phyloP scores from a whole-genome alignment of 1,140 invertebrate genomes.

The Neelides sp. region DNA sequence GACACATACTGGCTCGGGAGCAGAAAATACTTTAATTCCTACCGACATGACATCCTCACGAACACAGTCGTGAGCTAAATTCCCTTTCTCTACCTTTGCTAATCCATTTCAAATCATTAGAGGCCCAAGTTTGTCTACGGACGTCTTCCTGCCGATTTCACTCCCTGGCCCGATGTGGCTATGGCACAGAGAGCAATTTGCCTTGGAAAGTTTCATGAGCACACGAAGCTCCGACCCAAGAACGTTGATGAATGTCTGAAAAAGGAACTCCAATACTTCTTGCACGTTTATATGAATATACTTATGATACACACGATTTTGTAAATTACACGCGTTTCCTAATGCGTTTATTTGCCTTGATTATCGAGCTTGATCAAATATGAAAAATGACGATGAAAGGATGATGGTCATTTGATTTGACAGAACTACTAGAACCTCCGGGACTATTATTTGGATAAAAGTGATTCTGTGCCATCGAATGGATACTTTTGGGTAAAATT shows the following conservation, averaged over 20 bases:
- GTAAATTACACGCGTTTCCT: too few relatives aligned
- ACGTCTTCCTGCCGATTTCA: slow-evolving; percentile 17
- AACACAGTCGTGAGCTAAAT: slow-evolving; percentile 6
- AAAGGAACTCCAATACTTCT: too few relatives aligned
- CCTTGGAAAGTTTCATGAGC: slow-evolving; percentile 9
- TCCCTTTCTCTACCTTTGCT: slow-evolving; percentile 4
- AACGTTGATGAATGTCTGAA: slow-evolving; percentile 12
- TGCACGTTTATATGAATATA: too few relatives aligned
- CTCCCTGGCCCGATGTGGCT: slow-evolving; percentile 22
- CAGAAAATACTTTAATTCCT: slow-evolving; percentile 18
- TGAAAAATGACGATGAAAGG: too few relatives aligned
- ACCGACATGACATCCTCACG: slow-evolving; percentile 19
- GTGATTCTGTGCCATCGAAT: too few relatives aligned
- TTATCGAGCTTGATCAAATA: too few relatives aligned
- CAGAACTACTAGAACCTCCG: slow-evolving; percentile 15
- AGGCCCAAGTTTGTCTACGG: slow-evolving; percentile 24
- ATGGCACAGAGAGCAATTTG: slow-evolving; percentile 11
- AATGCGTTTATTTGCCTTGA: too few relatives aligned
- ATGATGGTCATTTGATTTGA: slow-evolving; percentile 5
- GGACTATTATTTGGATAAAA: slow-evolving; percentile 28
- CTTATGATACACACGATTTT: too few relatives aligned
- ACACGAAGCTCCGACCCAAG: slow-evolving; percentile 16
- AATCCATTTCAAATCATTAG: slow-evolving; percentile 4
- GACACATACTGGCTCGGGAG: slow-evolving; percentile 18
- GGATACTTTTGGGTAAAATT: too few relatives aligned